Evolutionary conservation across 2,113 vertebrate species (phyloP), one percentile per base, ranked within the genome.

Genomic region (Podocnemis expansa): DNA sequence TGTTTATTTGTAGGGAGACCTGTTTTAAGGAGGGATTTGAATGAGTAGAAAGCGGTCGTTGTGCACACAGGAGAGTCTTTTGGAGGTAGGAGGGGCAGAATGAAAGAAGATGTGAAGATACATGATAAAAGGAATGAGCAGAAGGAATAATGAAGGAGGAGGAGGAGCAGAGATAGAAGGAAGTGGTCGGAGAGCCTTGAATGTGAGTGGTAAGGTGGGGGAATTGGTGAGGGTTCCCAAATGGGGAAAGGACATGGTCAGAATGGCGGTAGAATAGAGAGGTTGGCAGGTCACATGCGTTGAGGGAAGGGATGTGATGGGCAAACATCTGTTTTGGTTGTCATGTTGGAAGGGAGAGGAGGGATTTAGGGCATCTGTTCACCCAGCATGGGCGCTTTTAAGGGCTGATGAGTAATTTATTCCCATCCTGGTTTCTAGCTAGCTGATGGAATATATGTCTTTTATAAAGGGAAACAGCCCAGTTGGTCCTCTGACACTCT

Each of bases 1-100:
- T n/a, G n/a, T n/a, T n/a, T 94, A 49, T 47, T 34, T 60, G 13
- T 27, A 13, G 12, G 56, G 86, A 84, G 92, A 86, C 13, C 29
- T 21, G 19, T 96, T 92, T 93, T 54, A 75, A 91, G 55, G 76
- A 82, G 54, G 41, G 92, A 82, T 89, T 81, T 41, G 85, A 88
- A 81, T 8, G 58, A 88, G 58, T 87, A 92, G 87, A 94, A 79
- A 80, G 79, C 55, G 49, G 45, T 52, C 81, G 80, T 56, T 90
- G 93, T 80, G 45, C 78, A 84, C 81, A 91, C 52, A 24, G 55
- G 84, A 79, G 82, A 81, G 75, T 10, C 38, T 11, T 25, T 60
- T 58, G 16, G 22, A 82, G 88, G 51, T 90, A 17, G 43, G 4
- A 0, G 0, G 54, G 43, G 34, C 87, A 93, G 87, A 41, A 80